phyloP scores from a whole-genome alignment of 2,888 invertebrate genomes.

The Cryptophagus acutangulus region DNA sequence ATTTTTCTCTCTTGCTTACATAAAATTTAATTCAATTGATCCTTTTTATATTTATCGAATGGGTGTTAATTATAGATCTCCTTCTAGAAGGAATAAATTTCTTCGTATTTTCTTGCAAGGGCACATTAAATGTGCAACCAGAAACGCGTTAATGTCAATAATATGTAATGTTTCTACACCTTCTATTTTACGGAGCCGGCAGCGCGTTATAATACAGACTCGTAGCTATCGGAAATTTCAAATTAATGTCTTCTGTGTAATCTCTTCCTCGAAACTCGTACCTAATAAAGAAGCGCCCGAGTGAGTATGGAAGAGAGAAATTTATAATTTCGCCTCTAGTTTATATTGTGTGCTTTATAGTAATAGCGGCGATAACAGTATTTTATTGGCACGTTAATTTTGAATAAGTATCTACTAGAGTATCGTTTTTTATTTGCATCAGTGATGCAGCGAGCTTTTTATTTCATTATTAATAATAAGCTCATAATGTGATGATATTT shows the following conservation, averaged over 20 bases:
- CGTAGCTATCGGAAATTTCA: slow-evolving; percentile 37
- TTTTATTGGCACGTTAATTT: slow-evolving; percentile 35
- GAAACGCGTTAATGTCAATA: slow-evolving; percentile 1
- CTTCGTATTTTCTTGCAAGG: too few relatives aligned
- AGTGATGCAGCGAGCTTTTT: too few relatives aligned
- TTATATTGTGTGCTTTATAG: slow-evolving; percentile 32
- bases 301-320: slow-evolving; percentile 28
- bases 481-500: too few relatives aligned
- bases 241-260: slow-evolving; percentile 42
- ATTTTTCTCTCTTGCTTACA: too few relatives aligned
- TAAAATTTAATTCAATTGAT: too few relatives aligned
- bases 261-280: slow-evolving; percentile 36
- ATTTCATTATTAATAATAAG: too few relatives aligned
- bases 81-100: too few relatives aligned
- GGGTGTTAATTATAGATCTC: too few relatives aligned
- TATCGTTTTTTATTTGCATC: too few relatives aligned
- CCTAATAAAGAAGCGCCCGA: slow-evolving; percentile 38
- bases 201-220: slow-evolving; percentile 4
- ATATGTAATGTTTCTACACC: slow-evolving; percentile 2
- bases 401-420: slow-evolving; percentile 24
- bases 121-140: neutral
- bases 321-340: slow-evolving; percentile 36
- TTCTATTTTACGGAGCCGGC: slow-evolving; percentile 1
- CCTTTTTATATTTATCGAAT: too few relatives aligned
- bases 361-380: slow-evolving; percentile 34